These are phyloP conservation scores for Cheiracanthium punctorium DNA, from an alignment of 2,888 invertebrate genomes.

Conservation along the genomic window DNA sequence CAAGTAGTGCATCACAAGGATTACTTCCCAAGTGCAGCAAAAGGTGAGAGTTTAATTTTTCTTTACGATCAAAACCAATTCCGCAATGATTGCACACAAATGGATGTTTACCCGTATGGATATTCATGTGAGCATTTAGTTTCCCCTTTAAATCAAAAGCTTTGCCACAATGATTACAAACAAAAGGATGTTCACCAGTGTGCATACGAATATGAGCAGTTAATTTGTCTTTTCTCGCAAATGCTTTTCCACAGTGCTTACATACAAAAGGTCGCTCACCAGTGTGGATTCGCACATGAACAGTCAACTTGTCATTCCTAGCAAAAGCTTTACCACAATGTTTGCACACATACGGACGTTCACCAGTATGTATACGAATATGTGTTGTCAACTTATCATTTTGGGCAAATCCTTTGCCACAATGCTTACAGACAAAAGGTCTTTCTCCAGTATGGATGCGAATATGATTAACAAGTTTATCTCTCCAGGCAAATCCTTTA, in stretches of 20 bases:
- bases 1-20: slow-evolving; percentile 62
- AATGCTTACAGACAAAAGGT: slow-evolving; percentile 79
- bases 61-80: slow-evolving; percentile 50
- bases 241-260: slow-evolving; percentile 58
- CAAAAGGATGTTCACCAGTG: slow-evolving; percentile 44
- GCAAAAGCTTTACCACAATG: slow-evolving; percentile 82
- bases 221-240: slow-evolving; percentile 53
- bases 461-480: slow-evolving; percentile 57
- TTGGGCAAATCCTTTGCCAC: slow-evolving; percentile 82
- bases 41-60: slow-evolving; percentile 45
- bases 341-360: slow-evolving; percentile 81
- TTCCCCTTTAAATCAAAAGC: slow-evolving; percentile 55
- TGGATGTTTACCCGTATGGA: slow-evolving; percentile 46
- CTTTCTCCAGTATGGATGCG: slow-evolving; percentile 75
- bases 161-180: slow-evolving; percentile 59
- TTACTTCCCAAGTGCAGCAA: slow-evolving; percentile 53
- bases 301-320: slow-evolving; percentile 83
- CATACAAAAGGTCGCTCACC: slow-evolving; percentile 75
- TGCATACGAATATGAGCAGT: slow-evolving; percentile 53
- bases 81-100: slow-evolving; percentile 59
- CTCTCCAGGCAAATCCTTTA: slow-evolving; percentile 59
- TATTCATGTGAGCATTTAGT: slow-evolving; percentile 43
- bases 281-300: slow-evolving; percentile 83
- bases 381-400: slow-evolving; percentile 83
- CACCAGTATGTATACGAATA: slow-evolving; percentile 83